Conservation (phyloP, 1,140 invertebrate species). For the Neuroterus valhalla region DNA sequence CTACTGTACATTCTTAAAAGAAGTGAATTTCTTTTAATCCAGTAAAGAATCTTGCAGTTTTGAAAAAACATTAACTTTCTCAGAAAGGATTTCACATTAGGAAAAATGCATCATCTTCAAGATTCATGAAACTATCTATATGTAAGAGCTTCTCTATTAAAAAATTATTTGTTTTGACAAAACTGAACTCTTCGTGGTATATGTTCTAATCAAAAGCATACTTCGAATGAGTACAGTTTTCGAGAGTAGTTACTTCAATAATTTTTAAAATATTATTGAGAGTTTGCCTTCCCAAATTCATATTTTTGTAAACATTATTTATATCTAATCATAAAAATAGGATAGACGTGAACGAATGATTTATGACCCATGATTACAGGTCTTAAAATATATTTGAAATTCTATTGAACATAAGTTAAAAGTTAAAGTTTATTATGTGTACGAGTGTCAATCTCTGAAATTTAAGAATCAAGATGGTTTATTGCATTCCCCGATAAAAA, state of each 20-base stretch:
- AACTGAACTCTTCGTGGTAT: slow-evolving; percentile 41
- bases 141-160: background rate
- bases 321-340: slow-evolving; percentile 52
- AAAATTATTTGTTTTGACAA: slow-evolving; percentile 12
- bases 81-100: no score
- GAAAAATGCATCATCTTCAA: no score
- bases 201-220: slow-evolving; percentile 39
- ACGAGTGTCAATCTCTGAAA: background rate
- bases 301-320: slow-evolving; percentile 74
- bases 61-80: background rate
- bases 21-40: background rate
- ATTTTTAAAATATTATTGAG: slow-evolving; percentile 57
- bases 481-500: background rate
- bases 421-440: slow-evolving; percentile 43
- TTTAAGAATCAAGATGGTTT: background rate
- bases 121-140: no score
- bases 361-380: background rate
- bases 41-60: background rate
- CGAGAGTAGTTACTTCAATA: slow-evolving; percentile 39
- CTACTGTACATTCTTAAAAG: background rate
- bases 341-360: slow-evolving; percentile 4
- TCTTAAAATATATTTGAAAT: slow-evolving; percentile 20
- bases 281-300: slow-evolving; percentile 70
- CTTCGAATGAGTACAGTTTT: slow-evolving; percentile 40
- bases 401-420: background rate